Evolutionary conservation across 2,113 vertebrate species (phyloP).

Genomic region (Heterocephalus glaber): DNA sequence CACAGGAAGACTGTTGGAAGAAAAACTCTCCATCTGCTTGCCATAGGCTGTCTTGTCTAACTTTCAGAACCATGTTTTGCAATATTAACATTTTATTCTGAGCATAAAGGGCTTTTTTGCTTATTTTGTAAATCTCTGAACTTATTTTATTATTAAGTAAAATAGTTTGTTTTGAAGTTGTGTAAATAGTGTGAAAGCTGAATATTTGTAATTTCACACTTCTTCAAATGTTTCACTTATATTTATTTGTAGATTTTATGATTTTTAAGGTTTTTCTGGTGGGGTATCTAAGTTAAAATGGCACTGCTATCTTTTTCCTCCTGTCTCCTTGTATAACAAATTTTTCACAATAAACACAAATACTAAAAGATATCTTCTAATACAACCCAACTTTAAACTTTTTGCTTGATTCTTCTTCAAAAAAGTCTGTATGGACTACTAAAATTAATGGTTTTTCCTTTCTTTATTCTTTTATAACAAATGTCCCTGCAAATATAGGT

Average conservation of each 20-base stretch:
- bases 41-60: background rate
- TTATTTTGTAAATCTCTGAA: background rate
- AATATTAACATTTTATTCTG: conserved; percentile 37
- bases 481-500: background rate
- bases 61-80: background rate
- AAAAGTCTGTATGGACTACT: background rate
- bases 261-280: background rate
- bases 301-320: background rate
- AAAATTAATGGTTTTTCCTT: conserved; percentile 50
- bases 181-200: background rate
- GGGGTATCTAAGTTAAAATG: background rate
- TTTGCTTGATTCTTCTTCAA: conserved; percentile 12
- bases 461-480: conserved; percentile 36
- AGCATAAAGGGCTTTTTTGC: background rate
- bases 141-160: background rate
- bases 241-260: background rate
- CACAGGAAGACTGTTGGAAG: background rate
- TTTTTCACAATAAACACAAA: conserved; percentile 39
- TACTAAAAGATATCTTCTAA: conserved; percentile 23
- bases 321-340: background rate
- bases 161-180: background rate
- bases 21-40: background rate
- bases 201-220: background rate
- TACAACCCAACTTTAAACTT: background rate
- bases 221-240: background rate